Percentiles rank a stretch among this genome's conserved stretches.
These are phyloP conservation scores for Chrysocyon brachyurus DNA, from an alignment of 2,797 vertebrate genomes.

Conservation along the genomic window DNA sequence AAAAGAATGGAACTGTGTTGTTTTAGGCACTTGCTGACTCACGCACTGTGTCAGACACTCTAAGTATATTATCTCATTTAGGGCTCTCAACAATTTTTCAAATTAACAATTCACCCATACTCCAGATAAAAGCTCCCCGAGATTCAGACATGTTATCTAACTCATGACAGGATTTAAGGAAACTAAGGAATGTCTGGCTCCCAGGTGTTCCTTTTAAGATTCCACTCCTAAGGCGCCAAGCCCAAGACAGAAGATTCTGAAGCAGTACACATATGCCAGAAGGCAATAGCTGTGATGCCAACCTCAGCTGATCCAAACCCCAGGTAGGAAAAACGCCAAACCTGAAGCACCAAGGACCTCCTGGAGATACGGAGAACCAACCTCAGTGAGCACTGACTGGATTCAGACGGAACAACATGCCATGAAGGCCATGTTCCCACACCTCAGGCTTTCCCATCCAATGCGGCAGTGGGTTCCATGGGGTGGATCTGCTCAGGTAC, in stretches of 20 bases:
- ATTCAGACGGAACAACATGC: rapidly evolving
- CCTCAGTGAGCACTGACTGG: not conserved
- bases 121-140: not conserved
- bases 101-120: not conserved
- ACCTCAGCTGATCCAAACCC: not conserved
- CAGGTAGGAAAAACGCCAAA: not conserved
- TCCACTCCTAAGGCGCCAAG: not conserved
- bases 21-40: not conserved
- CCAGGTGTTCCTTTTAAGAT: not conserved
- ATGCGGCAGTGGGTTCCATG: not conserved
- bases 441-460: rapidly evolving
- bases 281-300: not conserved
- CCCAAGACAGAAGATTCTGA: not conserved
- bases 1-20: not conserved
- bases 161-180: not conserved
- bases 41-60: not conserved
- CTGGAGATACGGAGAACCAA: not conserved
- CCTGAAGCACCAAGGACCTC: not conserved
- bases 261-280: not conserved
- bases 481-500: not conserved
- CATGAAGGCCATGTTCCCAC: rapidly evolving
- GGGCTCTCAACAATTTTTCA: not conserved
- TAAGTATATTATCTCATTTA: not conserved
- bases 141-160: not conserved
- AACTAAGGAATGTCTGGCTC: not conserved